Conservation (phyloP, 1,140 invertebrate species). For the Eurytemora carolleeae region DNA sequence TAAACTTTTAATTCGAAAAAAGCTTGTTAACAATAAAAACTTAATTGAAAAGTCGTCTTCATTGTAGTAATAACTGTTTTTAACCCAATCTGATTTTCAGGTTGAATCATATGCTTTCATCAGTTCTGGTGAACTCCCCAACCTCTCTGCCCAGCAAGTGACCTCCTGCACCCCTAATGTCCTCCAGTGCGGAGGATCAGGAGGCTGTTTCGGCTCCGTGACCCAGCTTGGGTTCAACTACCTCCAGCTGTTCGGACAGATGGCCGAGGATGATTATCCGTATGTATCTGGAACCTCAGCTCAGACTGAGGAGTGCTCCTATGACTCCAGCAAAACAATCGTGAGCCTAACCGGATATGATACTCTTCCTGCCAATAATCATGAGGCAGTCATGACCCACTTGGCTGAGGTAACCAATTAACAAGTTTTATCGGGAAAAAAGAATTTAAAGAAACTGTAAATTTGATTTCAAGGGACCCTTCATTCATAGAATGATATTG, state of each 20-base stretch:
- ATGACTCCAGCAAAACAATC: neutral
- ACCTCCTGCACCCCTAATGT: conserved; percentile 10
- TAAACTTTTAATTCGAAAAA: no score
- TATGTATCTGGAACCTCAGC: neutral
- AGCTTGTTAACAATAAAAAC: no score
- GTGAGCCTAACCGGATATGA: conserved; percentile 24
- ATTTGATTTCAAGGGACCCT: no score
- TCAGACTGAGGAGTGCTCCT: neutral
- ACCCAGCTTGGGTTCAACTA: conserved; percentile 5
- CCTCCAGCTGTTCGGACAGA: neutral
- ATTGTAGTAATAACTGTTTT: no score
- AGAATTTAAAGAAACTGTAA: no score
- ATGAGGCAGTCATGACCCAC: conserved; percentile 15
- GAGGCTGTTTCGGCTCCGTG: conserved; percentile 9
- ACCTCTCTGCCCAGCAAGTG: conserved; percentile 11
- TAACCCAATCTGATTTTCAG: no score
- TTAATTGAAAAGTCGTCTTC: no score
- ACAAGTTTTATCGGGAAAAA: no score
- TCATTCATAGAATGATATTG: no score
- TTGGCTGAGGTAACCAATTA: conserved; percentile 3
- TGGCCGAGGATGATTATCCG: neutral
- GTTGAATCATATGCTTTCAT: neutral
- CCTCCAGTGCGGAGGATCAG: conserved; percentile 11
- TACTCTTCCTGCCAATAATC: conserved; percentile 10
- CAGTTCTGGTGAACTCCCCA: neutral